Evolutionary conservation across 2,113 vertebrate genomes (phyloP).

Genomic region (Peromyscus californicus): DNA sequence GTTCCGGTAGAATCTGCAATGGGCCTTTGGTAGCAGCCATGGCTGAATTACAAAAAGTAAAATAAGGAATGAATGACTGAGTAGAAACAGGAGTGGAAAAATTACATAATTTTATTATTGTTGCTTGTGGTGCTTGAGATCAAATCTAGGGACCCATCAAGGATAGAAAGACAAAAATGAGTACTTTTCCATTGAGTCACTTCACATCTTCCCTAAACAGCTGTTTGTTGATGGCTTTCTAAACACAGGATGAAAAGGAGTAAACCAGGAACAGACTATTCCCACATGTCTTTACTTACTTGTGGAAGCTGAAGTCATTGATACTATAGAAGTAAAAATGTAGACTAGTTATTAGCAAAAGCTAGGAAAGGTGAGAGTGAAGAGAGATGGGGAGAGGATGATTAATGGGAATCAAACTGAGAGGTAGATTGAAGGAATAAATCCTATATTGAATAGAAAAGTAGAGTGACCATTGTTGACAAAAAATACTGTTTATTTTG

Average conservation of each 20-base stretch:
- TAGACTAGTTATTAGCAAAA: background rate
- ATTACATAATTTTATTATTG: background rate
- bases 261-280: background rate
- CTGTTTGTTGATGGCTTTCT: background rate
- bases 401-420: background rate
- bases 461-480: background rate
- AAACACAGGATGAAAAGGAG: background rate
- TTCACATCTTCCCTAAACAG: background rate
- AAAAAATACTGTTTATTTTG: background rate
- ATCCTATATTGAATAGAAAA: background rate
- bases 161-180: rapidly evolving
- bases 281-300: background rate
- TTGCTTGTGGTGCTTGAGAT: background rate
- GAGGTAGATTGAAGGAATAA: background rate
- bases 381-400: no score
- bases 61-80: background rate
- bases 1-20: background rate
- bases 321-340: background rate
- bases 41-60: conserved; percentile 58
- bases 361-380: rapidly evolving
- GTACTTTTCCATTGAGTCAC: background rate
- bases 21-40: background rate
- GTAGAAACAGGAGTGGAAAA: background rate
- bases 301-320: background rate
- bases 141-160: background rate